Percentiles rank a stretch among this genome's conserved stretches.
These are phyloP conservation scores for Parazoanthus swiftii DNA, from an alignment of 92 coral and sea anemone species.

Conservation along the genomic window DNA sequence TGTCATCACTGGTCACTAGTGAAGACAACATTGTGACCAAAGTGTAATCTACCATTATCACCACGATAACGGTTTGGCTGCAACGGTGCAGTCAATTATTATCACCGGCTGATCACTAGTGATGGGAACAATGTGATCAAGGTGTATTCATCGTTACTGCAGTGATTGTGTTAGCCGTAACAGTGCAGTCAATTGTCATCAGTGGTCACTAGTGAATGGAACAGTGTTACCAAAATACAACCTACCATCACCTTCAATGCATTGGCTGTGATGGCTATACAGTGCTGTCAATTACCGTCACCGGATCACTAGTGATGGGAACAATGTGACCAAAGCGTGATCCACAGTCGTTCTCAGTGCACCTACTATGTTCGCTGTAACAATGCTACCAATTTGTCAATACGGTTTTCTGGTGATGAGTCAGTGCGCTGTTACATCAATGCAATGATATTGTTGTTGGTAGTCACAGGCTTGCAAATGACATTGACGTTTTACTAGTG, in stretches of 20 bases:
- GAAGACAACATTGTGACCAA: not conserved
- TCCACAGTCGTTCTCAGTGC: too few species aligned
- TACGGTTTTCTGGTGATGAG: too few species aligned
- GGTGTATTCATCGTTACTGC: not conserved
- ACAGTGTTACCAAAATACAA: too few species aligned
- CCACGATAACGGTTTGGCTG: not conserved
- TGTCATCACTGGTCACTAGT: not conserved
- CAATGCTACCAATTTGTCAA: too few species aligned
- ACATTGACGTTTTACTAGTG: not conserved
- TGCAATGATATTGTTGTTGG: too few species aligned
- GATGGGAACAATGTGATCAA: not conserved
- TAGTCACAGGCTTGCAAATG: not conserved
- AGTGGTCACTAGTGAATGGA: not conserved
- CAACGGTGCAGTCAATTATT: too few species aligned
- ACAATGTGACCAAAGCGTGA: too few species aligned
- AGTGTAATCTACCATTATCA: not conserved
- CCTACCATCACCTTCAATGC: too few species aligned
- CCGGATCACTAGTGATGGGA: not conserved
- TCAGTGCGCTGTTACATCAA: too few species aligned
- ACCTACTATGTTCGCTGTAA: too few species aligned
- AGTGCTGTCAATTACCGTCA: not conserved
- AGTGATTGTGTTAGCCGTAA: not conserved
- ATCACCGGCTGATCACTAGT: not conserved
- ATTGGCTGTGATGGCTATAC: too few species aligned
- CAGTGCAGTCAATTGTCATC: not conserved